phyloP scores from a whole-genome alignment of 2,113 vertebrate species.

The Ctenomys sociabilis region DNA sequence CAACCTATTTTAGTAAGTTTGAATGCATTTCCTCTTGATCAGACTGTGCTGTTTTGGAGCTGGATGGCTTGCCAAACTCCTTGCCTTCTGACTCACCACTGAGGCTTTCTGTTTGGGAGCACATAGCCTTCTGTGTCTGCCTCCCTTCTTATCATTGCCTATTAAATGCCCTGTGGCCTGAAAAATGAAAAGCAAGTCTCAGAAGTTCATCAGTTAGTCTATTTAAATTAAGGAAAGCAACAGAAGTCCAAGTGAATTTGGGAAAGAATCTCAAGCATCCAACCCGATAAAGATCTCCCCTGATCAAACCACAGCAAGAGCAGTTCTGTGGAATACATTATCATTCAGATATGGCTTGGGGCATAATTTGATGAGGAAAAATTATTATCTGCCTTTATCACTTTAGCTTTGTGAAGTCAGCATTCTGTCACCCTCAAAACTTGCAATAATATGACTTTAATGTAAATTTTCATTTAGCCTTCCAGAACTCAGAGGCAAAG shows the following conservation, averaged over 20 bases:
- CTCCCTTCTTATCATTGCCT: conserved; percentile 59
- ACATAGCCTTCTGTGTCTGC: conserved; percentile 71
- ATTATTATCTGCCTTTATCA: conserved; percentile 13
- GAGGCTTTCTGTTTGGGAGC: conserved; percentile 75
- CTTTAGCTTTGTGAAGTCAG: conserved; percentile 49
- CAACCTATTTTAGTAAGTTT: conserved; percentile 56
- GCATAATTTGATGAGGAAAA: conserved; percentile 13
- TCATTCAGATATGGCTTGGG: neutral
- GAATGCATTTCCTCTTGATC: conserved; percentile 61
- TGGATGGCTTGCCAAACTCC: conserved; percentile 57
- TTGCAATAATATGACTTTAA: conserved; percentile 3
- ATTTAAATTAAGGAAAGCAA: conserved; percentile 55
- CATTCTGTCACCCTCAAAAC: conserved; percentile 9
- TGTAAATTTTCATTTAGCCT: neutral
- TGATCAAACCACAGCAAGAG: neutral
- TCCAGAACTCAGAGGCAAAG: neutral
- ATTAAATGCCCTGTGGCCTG: conserved; percentile 66
- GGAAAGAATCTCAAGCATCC: conserved; percentile 55
- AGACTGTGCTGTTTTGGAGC: conserved; percentile 57
- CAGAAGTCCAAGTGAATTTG: conserved; percentile 57
- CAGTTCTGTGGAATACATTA: neutral
- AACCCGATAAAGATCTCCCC: neutral
- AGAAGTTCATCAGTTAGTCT: conserved; percentile 69
- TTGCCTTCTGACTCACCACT: conserved; percentile 73
- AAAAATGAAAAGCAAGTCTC: conserved; percentile 68